These are phyloP conservation scores for Glaucomys volans DNA, from an alignment of 2,113 vertebrate species.

Conservation along the genomic window DNA sequence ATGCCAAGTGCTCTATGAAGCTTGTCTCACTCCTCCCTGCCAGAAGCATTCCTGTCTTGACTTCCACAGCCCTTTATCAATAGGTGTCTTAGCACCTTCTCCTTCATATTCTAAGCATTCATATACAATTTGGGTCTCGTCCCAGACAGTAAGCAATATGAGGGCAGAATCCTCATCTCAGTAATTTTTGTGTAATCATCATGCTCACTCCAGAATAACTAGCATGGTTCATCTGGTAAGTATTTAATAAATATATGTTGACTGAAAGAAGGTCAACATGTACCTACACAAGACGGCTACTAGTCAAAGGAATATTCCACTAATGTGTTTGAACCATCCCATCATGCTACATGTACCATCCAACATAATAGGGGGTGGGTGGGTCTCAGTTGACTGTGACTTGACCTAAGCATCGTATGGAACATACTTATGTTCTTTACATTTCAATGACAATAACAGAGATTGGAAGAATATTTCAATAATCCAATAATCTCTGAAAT, in stretches of 20 bases:
- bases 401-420: not conserved
- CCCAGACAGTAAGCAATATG: not conserved
- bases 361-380: not conserved
- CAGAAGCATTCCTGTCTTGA: not conserved
- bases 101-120: not conserved
- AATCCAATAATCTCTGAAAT: too few relatives aligned
- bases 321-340: rapidly evolving
- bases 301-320: not conserved
- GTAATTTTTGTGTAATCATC: not conserved
- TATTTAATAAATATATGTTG: not conserved
- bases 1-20: not conserved
- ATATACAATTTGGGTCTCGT: rapidly evolving
- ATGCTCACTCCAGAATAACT: not conserved
- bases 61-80: not conserved
- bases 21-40: not conserved
- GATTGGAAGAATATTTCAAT: not conserved
- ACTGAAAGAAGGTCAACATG: not conserved
- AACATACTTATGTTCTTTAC: not conserved
- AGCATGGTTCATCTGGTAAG: not conserved
- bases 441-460: not conserved
- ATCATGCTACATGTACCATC: not conserved
- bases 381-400: not conserved
- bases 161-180: not conserved
- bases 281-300: not conserved
- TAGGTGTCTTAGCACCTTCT: not conserved